Percentiles rank a stretch among this genome's conserved stretches.
Conservation (phyloP, 2,113 vertebrate species). For the Alligator mississippiensis region DNA sequence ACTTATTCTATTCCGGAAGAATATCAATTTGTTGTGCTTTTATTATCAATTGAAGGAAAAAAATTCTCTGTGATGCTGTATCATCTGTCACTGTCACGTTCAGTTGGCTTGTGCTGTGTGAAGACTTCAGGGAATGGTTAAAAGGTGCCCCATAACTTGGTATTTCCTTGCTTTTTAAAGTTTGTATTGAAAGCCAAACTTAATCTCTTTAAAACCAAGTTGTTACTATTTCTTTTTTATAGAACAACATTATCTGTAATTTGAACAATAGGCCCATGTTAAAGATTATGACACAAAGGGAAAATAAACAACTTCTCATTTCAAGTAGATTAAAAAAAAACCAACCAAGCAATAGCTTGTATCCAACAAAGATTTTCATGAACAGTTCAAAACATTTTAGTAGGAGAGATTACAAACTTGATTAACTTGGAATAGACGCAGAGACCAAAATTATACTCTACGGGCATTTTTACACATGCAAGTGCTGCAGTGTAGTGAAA, state of each 20-base stretch:
- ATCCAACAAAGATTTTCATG: neutral
- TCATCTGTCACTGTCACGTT: neutral
- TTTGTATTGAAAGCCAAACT: neutral
- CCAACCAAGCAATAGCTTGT: neutral
- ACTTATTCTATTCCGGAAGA: neutral
- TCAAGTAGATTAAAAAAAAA: too few species aligned
- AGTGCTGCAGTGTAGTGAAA: too few species aligned
- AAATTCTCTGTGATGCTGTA: neutral
- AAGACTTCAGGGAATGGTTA: neutral
- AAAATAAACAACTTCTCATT: constrained; percentile 19
- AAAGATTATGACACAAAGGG: neutral
- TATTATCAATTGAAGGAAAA: neutral
- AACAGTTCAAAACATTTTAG: neutral
- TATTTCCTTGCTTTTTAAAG: neutral
- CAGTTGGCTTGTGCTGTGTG: neutral
- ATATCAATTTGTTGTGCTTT: neutral
- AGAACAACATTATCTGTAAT: neutral
- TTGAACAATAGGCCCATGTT: neutral
- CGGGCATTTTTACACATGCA: too few species aligned
- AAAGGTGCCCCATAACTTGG: neutral
- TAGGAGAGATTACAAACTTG: constrained; percentile 8
- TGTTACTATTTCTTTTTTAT: neutral
- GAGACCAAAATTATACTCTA: neutral
- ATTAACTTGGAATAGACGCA: constrained; percentile 14
- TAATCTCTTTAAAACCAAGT: neutral